phyloP scores from a whole-genome alignment of 2,888 invertebrate genomes.

The Slavum lentiscoides region DNA sequence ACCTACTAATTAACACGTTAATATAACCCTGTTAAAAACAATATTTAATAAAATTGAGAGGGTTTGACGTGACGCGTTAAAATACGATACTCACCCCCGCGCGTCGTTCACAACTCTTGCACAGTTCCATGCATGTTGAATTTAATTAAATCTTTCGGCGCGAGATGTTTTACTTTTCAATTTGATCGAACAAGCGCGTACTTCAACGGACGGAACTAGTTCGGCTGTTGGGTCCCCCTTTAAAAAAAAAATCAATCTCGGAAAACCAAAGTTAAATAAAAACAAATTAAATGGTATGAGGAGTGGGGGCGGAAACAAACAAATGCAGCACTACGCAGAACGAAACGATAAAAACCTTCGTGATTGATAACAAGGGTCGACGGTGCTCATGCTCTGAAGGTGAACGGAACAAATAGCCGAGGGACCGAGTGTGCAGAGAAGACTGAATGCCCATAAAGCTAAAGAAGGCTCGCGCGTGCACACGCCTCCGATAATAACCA shows the following conservation, averaged over 20 bases:
- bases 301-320: not conserved
- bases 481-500: constrained; percentile 25
- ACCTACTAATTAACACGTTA: no score
- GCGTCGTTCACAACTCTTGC: not conserved
- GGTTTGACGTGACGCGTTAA: not conserved
- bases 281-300: not conserved
- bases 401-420: constrained; percentile 47
- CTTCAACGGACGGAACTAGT: not conserved
- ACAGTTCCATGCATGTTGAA: not conserved
- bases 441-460: constrained; percentile 28
- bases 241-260: constrained; percentile 7
- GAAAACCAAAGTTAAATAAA: constrained; percentile 25
- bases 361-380: constrained; percentile 34
- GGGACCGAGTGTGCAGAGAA: not conserved
- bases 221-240: not conserved
- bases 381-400: not conserved
- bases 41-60: not conserved
- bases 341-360: constrained; percentile 36
- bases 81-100: no score
- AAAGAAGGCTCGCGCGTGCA: constrained; percentile 19
- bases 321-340: not conserved
- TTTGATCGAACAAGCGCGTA: not conserved
- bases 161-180: not conserved
- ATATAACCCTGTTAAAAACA: no score
- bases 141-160: constrained; percentile 11